phyloP scores from a whole-genome alignment of 2,797 vertebrate species.

The Spinibarbus caldwelli region DNA sequence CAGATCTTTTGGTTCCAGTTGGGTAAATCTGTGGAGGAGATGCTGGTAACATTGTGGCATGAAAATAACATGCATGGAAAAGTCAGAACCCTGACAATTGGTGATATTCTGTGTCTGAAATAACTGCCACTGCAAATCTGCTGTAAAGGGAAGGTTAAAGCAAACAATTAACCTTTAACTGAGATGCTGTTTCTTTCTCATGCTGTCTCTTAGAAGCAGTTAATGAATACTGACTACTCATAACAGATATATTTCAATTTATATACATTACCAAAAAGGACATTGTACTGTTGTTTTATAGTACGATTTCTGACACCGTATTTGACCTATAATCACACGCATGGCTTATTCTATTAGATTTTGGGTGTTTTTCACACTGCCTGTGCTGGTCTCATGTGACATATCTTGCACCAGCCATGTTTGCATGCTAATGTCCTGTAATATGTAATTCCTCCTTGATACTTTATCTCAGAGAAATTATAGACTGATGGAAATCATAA shows the following conservation, averaged over 20 bases:
- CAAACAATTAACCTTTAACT: constrained; percentile 72
- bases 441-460: not conserved
- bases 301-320: too few species aligned
- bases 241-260: too few species aligned
- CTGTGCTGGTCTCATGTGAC: not conserved
- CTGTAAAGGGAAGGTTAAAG: constrained; percentile 61
- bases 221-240: too few species aligned
- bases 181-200: constrained; percentile 46
- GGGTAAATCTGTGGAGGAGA: not conserved
- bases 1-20: not conserved
- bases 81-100: constrained; percentile 41
- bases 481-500: not conserved
- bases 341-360: too few species aligned
- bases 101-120: constrained; percentile 65
- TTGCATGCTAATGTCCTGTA: not conserved
- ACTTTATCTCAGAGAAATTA: not conserved
- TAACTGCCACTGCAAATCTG: constrained; percentile 60
- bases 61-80: constrained; percentile 64
- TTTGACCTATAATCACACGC: too few species aligned
- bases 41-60: constrained; percentile 58
- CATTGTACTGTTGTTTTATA: too few species aligned
- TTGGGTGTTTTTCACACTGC: not conserved
- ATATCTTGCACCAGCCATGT: not conserved
- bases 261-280: too few species aligned
- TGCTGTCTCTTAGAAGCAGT: not conserved